Evolutionary conservation across 2,113 vertebrate species (phyloP), one percentile per base, ranked within the genome.

Genomic region (Dipodomys stephensi): DNA sequence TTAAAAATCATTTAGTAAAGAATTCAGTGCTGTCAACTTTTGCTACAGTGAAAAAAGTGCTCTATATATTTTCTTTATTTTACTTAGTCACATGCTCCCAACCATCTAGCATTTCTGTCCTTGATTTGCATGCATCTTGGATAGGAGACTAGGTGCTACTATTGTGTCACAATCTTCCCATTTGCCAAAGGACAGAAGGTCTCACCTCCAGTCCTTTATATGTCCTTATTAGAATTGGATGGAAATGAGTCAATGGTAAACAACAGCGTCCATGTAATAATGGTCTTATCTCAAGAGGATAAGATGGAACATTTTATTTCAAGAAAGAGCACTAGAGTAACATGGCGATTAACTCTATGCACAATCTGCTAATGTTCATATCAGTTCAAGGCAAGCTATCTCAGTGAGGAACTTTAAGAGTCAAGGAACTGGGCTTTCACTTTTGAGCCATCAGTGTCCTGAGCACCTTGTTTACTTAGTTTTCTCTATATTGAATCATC

Each of bases 401-500:
- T 91, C 35, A 79, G 60, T 64, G 11, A 68, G 12, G n/a, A 76
- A 65, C 71, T 71, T 25, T 90, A 49, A 65, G 12, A 35, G 53
- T 10, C 35, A 27, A 9, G 13, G 53, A 44, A 57, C 7, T 86
- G 22, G 9, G 49, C 44, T 6, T 35, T 94, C 44, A 15, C 46
- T 87, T 80, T 23, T 86, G 60, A 67, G 67, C 1, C 35, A 67
- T 30, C 30, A 69, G 18, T 20, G 3, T 71, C 27, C 67, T 2
- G 18, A 73, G 25, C 27, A 69, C 46, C 27, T 64, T 72, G 20
- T 74, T 86, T 83, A 16, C n/a, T 53, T 49, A 69, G 23, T 4
- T 73, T 87, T 96, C 46, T 44, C 35, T 83, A 27, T 4, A 32
- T 20, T 73, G 27, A 92, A 20, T 91, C 85, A 49, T 94, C 86